A percentile compares a stretch with the other conserved stretches of the same genome.
Conservation (phyloP, 2,888 invertebrate genomes). For the Rhodophaea formosa region DNA sequence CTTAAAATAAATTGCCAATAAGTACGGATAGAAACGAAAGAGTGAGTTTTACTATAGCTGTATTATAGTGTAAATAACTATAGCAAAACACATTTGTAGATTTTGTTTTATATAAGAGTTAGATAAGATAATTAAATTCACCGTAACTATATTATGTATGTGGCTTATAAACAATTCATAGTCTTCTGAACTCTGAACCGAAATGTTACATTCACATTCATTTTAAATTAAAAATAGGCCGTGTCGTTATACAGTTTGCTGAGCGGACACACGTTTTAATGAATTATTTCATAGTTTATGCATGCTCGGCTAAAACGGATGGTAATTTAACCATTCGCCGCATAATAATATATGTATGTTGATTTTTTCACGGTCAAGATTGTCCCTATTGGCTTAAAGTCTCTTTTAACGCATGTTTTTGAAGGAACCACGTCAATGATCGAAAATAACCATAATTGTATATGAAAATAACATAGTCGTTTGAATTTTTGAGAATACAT, state of each 20-base stretch:
- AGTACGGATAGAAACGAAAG: too few species aligned
- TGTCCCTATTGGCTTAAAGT: neutral
- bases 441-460: neutral
- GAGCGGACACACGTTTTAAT: neutral
- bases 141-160: neutral
- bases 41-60: too few species aligned
- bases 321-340: conserved; percentile 10
- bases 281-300: conserved; percentile 14
- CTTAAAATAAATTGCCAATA: too few species aligned
- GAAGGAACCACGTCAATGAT: neutral
- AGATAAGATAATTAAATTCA: too few species aligned
- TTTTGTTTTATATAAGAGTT: too few species aligned
- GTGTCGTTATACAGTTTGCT: neutral
- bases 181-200: conserved; percentile 7
- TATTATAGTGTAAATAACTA: too few species aligned
- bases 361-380: conserved; percentile 4
- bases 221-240: conserved; percentile 19
- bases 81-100: too few species aligned
- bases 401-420: neutral
- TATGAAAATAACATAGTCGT: too few species aligned
- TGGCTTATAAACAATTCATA: conserved; percentile 14
- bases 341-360: too few species aligned
- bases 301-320: conserved; percentile 2
- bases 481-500: neutral
- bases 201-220: neutral